Base-by-base conservation (phyloP, 2,797 vertebrate species). In the Macropodus opercularis region DNA sequence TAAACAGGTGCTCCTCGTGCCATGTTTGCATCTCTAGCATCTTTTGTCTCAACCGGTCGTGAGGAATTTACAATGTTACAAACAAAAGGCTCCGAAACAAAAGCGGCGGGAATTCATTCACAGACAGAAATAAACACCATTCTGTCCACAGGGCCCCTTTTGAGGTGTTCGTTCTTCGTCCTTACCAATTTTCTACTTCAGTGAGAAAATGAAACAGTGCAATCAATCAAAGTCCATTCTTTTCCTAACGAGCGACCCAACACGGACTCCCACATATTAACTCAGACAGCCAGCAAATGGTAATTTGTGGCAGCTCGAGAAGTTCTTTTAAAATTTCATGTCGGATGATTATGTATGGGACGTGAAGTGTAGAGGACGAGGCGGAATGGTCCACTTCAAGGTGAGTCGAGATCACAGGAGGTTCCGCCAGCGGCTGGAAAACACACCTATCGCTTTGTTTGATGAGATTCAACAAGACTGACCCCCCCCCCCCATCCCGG, bases 221-320 rank as follows among this genome's bases (percentile, higher is more conserved):
- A 84, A 89, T 93, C 92, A 94, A 92, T 93, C 90, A 94, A 90
- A 91, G 83, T 85, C 79, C 55, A 46, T 51, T 69, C 66, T 51
- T 80, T 79, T 75, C 79, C 90, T 90, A 77, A 84, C 54, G 81
- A 88, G 76, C 86, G 80, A 58, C 63, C 73, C 41, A 81, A 83
- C 69, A 63, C 14, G 0, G 24, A 63, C 55, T 67, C 17, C 59
- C 36, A 23, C 77, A 60, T 75, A 85, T 88, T 87, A 82, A 86
- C 71, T 46, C 31, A 69, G 80, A 86, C 69, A 66, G 69, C 72
- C 17, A n/a, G 78, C 60, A 83, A 89, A 90, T 72, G 75, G 70
- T 85, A 59, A 89, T 88, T 77, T 81, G 81, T 38, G 31, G 31
- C 17, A 36, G 55, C 63, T 48, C 58, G 42, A 72, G 54, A 75